Base-by-base conservation (phyloP, 2,888 invertebrate species). In the Amblyjoppa fuscipennis region DNA sequence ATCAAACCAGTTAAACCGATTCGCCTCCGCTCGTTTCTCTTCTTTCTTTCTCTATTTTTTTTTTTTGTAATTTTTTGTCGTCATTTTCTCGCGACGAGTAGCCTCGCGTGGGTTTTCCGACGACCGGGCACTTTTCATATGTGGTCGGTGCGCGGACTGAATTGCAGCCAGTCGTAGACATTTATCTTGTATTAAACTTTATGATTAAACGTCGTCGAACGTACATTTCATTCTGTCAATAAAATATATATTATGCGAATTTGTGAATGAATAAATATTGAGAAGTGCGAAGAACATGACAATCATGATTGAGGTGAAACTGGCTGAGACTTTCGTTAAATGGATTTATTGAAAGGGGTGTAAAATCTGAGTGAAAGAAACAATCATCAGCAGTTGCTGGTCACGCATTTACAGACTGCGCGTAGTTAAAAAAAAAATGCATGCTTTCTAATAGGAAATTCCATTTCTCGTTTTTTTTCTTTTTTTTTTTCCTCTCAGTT, bases 1-100 rank as follows among this genome's bases (percentile, higher is more conserved):
- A 20, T 20, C 20, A 20, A 20, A 20, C 20, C 20, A 20, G 20
- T 20, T 20, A 20, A 20, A 20, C 20, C 20, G 20, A 20, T 20
- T 20, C 91, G 91, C 92, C 92, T 89, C 90, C 91, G 87, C 69
- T 70, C 71, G 59, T 69, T 49, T 51, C 28, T 73, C 51, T 28
- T 7, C 53, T 64, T 45, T 80, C 66, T 45, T 70, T 64, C 20
- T 38, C 34, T 20, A 56, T n/a, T 53, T 20, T 56, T 70, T 70
- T n/a, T 31, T 41, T 64, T 74, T 73, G 20, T 53, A 20, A 20
- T 56, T 25, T 73, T 11, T 34, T 56, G 20, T 20, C 20, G 20
- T 56, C 5, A 28, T 28, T 28, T 49, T n/a, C 49, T 75, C 45
- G 9, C 11, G 31, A 28, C 45, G 45, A 59, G 49, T 75, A 61